Percentiles rank a stretch among this genome's conserved stretches.
Conservation (phyloP, 1,140 invertebrate genomes). For the Rhyzopertha dominica region DNA sequence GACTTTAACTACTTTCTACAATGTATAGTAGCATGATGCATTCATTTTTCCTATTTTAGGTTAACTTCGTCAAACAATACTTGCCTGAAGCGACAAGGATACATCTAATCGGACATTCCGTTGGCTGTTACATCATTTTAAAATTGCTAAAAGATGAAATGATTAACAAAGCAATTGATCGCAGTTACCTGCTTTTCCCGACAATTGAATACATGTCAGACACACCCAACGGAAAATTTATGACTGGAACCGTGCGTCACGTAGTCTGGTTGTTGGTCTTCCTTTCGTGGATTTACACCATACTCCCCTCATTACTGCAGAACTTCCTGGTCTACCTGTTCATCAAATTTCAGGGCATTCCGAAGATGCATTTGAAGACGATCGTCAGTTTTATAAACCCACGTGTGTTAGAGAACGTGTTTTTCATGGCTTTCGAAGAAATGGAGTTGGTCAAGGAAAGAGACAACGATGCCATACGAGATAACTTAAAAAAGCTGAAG, state of each 20-base stretch:
- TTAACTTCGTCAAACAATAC: constrained; percentile 66
- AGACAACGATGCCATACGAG: constrained; percentile 51
- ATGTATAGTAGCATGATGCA: no score
- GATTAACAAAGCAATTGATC: constrained; percentile 48
- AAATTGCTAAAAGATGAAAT: constrained; percentile 60
- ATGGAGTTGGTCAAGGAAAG: constrained; percentile 56
- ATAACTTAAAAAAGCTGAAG: constrained; percentile 56
- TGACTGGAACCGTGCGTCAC: constrained; percentile 52
- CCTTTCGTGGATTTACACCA: constrained; percentile 54
- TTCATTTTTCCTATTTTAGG: constrained; percentile 39
- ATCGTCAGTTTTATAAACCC: constrained; percentile 52
- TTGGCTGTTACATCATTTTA: constrained; percentile 75
- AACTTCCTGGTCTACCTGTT: constrained; percentile 50
- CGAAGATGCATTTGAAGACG: constrained; percentile 41
- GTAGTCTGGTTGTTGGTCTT: constrained; percentile 53
- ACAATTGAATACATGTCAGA: constrained; percentile 73
- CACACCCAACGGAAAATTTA: constrained; percentile 62
- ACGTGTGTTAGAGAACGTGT: constrained; percentile 50
- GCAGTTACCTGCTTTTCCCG: constrained; percentile 73
- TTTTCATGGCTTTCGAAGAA: constrained; percentile 59
- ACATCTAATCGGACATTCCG: constrained; percentile 78
- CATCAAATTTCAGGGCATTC: constrained; percentile 48
- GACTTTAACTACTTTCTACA: no score
- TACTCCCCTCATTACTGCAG: constrained; percentile 54
- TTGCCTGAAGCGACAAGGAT: constrained; percentile 63